phyloP scores from a whole-genome alignment of 2,797 vertebrate genomes.

The Gorsachius magnificus region DNA sequence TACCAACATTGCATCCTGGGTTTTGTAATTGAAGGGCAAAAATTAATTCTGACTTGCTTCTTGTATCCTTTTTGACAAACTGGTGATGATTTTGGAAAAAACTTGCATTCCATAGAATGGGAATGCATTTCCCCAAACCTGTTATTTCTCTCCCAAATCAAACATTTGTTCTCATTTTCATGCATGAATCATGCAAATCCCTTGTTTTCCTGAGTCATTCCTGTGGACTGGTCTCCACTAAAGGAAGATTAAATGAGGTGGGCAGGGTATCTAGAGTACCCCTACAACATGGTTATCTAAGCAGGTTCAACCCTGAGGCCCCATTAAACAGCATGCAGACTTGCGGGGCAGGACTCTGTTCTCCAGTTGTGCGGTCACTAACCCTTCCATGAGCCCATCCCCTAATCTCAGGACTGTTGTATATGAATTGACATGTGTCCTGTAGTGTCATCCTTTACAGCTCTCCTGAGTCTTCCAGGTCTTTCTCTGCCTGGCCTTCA shows the following conservation, averaged over 20 bases:
- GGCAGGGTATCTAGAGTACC: neutral
- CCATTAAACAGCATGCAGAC: neutral
- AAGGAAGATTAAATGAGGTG: conserved; percentile 14
- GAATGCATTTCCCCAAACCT: conserved; percentile 19
- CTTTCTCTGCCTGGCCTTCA: neutral
- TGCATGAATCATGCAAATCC: neutral
- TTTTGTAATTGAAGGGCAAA: conserved; percentile 6
- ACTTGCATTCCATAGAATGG: neutral
- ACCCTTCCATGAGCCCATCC: neutral
- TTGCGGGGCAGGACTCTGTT: neutral
- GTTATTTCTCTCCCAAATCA: conserved; percentile 16
- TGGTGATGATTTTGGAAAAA: neutral
- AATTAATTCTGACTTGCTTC: neutral
- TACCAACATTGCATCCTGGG: neutral
- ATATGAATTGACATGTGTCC: neutral
- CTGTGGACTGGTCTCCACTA: neutral
- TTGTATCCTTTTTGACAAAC: neutral
- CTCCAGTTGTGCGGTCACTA: neutral
- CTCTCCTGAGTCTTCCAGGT: neutral
- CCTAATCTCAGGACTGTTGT: neutral
- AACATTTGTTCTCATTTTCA: neutral
- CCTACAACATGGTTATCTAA: neutral
- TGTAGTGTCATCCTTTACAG: neutral
- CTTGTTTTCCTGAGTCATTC: neutral
- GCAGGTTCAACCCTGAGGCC: neutral